Base-by-base conservation (phyloP, 2,888 invertebrate genomes). In the Carpatolechia fugitivella region DNA sequence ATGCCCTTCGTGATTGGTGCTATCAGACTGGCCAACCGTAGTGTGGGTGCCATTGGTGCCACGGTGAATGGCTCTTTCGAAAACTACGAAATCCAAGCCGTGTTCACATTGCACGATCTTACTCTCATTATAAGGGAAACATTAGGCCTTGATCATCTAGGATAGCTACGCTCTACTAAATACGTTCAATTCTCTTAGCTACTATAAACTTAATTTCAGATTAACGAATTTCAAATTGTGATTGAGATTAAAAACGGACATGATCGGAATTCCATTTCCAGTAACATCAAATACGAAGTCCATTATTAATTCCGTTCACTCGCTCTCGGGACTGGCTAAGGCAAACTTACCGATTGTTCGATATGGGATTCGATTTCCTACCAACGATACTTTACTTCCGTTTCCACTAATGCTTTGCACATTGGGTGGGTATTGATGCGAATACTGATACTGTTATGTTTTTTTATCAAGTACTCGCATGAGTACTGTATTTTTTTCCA, bases 1-100 rank as follows among this genome's bases (percentile, higher is more conserved):
- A 72, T 76, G 72, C 75, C 59, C 69, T 69, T 61, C 60, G 68
- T 83, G 82, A 85, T 83, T 79, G 75, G 65, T 69, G 69, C 63
- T 72, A 76, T 78, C 74, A 72, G 68, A 65, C 65, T 69, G 68
- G 68, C 72, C 65, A 71, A 69, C 64, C 70, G 68, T 69, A 64
- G 66, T 69, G 64, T 52, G 55, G 55, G 53, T 49, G 41, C 49
- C 46, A 56, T 36, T 24, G 31, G 46, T 47, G 40, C 47, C 38
- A 54, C 52, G 55, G 57, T 55, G 52, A 55, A 48, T 56, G 49
- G 56, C 56, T 60, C 54, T 61, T 62, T 61, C 61, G 54, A 57
- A 62, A 61, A 56, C 58, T 40, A 16, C 1, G 16, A 16, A 16
- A 14, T 7, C 1, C 16, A 16, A 18, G 10, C 18, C 10, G 10